Evolutionary conservation across 2,888 invertebrate genomes (phyloP), one percentile per base, ranked within the genome.

Genomic region (Apoda limacodes): DNA sequence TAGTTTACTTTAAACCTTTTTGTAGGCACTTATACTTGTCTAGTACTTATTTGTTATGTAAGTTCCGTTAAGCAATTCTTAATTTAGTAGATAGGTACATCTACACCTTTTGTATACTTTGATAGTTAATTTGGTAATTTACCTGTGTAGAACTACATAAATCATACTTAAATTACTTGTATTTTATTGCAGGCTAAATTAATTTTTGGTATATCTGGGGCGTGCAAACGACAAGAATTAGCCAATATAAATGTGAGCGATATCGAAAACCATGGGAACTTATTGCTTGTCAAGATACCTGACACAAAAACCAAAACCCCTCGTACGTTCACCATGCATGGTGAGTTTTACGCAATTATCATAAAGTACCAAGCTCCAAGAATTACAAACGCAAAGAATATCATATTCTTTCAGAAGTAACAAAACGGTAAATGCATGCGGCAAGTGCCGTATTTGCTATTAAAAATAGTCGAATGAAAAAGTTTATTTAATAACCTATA

Each of bases 161-260:
- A n/a, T n/a, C n/a, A n/a, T n/a, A n/a, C n/a, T n/a, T n/a, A n/a
- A n/a, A n/a, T n/a, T n/a, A n/a, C n/a, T n/a, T n/a, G n/a, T n/a
- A 9, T 29, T 22, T 23, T 30, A 12, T 40, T 35, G 7, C 25
- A 39, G 38, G 38, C 35, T 20, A 35, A 15, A 9, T 27, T 44
- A 13, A 44, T 44, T 20, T 37, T 44, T n/a, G 42, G 40, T 10
- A 23, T 43, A 14, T 31, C 13, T 25, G 45, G 43, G 9, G 40
- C 35, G 1, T 45, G 42, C 22, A 26, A 35, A n/a, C 5, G 22
- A 7, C 25, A 36, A 14, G 28, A 31, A 22, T 13, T 35, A 5
- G 9, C 13, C 9, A 25, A 34, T 13, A 28, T 40, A 10, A 43
- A 28, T 9, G 15, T 13, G 14, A 35, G 37, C 12, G 30, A 41